Evolutionary conservation across 2,797 vertebrate species (phyloP).

Genomic region (Arctocebus calabarensis): DNA sequence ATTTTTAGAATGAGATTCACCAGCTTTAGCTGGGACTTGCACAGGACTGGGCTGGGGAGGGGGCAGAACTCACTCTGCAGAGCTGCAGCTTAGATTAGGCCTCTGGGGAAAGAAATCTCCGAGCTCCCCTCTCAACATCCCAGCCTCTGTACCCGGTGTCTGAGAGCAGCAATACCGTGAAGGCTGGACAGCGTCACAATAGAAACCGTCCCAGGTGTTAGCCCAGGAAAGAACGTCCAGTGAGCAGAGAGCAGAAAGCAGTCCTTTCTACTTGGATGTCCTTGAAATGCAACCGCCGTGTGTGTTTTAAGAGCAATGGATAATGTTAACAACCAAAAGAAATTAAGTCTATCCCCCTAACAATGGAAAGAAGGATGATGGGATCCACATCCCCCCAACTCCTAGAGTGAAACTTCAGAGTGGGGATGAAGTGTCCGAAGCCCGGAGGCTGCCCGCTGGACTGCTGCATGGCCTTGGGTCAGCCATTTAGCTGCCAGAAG

Average conservation of each 20-base stretch:
- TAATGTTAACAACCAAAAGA: not conserved
- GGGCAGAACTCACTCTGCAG: not conserved
- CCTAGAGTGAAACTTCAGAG: not conserved
- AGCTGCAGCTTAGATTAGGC: not conserved
- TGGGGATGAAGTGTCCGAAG: not conserved
- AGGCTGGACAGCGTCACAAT: not conserved
- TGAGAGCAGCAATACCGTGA: not conserved
- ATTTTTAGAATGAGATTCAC: not conserved
- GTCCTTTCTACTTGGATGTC: not conserved
- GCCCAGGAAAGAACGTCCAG: not conserved
- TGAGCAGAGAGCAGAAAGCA: not conserved
- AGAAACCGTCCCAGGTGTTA: not conserved
- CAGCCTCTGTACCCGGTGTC: not conserved
- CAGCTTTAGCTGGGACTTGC: not conserved
- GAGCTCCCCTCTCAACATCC: not conserved
- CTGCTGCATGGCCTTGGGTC: not conserved
- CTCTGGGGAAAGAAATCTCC: not conserved
- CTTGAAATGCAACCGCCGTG: not conserved
- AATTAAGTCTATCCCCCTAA: too few relatives aligned
- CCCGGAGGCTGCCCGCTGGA: not conserved
- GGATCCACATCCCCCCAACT: not conserved
- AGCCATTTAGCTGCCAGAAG: not conserved
- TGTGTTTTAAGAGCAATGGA: not conserved
- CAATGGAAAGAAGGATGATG: not conserved
- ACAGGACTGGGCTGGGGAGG: not conserved